Evolutionary conservation across 2,113 vertebrate species (phyloP).

Genomic region (Pycnonotus jocosus): DNA sequence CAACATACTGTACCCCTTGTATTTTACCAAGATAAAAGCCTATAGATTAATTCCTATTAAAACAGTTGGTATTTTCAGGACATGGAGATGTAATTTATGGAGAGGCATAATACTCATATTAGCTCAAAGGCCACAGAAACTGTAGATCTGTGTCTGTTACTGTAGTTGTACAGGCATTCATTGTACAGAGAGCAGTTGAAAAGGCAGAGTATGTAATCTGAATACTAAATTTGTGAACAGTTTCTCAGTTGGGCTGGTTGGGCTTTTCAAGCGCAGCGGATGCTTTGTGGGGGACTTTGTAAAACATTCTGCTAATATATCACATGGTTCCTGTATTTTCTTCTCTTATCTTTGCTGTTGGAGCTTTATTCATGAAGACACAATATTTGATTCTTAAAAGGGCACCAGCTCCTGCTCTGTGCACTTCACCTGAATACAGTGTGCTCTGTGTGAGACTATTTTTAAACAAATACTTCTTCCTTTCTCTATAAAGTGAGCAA

Average conservation of each 20-base stretch:
- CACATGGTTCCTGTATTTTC: conserved; percentile 58
- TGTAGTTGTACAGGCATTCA: conserved; percentile 70
- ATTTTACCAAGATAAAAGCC: conserved; percentile 41
- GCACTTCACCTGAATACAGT: conserved; percentile 49
- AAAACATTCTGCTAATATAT: conserved; percentile 69
- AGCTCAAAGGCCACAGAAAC: conserved; percentile 61
- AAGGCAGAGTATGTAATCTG: conserved; percentile 64
- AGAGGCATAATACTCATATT: conserved; percentile 60
- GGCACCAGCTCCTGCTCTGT: conserved; percentile 51
- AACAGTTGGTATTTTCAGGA: conserved; percentile 65
- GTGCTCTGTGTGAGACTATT: conserved; percentile 30
- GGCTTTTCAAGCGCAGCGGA: conserved; percentile 68
- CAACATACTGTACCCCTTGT: conserved; percentile 24
- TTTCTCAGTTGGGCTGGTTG: conserved; percentile 62
- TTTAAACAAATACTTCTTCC: conserved; percentile 32
- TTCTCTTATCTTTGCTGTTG: conserved; percentile 65
- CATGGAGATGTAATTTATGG: conserved; percentile 56
- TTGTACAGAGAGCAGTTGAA: conserved; percentile 67
- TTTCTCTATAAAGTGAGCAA: background rate
- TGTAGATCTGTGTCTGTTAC: conserved; percentile 72
- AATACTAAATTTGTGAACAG: conserved; percentile 75
- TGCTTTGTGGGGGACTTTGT: conserved; percentile 70
- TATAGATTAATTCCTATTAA: conserved; percentile 66
- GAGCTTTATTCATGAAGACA: conserved; percentile 60
- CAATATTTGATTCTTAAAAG: conserved; percentile 63